phyloP scores from a whole-genome alignment of 2,797 vertebrate genomes.

The Tokudaia muenninki region DNA sequence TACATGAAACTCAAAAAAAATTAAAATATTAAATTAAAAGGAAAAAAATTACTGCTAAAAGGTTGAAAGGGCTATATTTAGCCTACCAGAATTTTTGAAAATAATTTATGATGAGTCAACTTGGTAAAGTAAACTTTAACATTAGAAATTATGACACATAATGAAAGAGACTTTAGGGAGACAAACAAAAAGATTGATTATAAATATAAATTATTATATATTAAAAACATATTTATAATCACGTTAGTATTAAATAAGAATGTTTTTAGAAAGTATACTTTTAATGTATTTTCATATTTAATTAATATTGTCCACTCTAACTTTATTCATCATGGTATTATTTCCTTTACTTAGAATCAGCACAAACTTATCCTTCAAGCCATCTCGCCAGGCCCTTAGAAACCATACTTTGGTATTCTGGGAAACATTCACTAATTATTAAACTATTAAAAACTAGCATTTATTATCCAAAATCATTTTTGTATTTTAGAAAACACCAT shows the following conservation, averaged over 20 bases:
- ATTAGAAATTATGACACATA: neutral
- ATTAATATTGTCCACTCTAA: neutral
- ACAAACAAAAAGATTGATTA: neutral
- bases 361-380: too few relatives aligned
- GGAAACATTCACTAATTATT: neutral
- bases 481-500: neutral
- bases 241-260: neutral
- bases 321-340: neutral
- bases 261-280: neutral
- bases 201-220: neutral
- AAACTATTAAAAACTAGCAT: neutral
- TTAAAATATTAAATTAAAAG: neutral
- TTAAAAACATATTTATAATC: neutral
- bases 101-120: neutral
- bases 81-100: neutral
- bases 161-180: neutral
- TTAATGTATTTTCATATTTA: neutral
- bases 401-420: neutral
- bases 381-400: neutral
- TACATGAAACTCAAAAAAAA: neutral
- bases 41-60: neutral
- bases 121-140: neutral
- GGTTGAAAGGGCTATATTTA: neutral
- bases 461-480: neutral
- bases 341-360: neutral